Evolutionary conservation across 2,797 vertebrate species (phyloP).

Genomic region (Molossus alvarezi): DNA sequence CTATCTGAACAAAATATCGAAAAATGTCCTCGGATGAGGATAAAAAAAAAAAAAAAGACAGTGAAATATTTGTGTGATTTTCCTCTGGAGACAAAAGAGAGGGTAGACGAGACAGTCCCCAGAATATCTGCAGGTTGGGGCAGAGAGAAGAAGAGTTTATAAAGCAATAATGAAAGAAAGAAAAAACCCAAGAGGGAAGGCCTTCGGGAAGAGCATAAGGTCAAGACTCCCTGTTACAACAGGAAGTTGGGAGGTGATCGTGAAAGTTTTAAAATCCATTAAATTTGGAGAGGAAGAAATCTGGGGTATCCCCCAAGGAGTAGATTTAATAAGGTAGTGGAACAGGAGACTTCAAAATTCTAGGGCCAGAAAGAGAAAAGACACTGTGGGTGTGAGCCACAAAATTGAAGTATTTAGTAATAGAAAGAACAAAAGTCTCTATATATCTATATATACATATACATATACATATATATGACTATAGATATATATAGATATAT

Average conservation of each 20-base stretch:
- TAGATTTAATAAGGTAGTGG: slow-evolving; percentile 5
- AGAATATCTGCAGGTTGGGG: not conserved
- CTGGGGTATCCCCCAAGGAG: not conserved
- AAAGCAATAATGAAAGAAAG: slow-evolving; percentile 37
- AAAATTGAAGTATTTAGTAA: not conserved
- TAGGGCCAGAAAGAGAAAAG: slow-evolving; percentile 19
- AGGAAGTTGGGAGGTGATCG: not conserved
- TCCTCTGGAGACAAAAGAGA: slow-evolving; percentile 29
- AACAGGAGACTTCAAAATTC: slow-evolving; percentile 25
- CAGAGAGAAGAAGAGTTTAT: not conserved
- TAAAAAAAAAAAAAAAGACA: not conserved
- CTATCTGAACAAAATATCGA: no score
- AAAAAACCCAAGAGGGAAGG: not conserved
- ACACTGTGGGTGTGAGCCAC: not conserved
- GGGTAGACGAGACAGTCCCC: not conserved
- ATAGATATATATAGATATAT: no score
- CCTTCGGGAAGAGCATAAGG: not conserved
- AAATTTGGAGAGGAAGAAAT: slow-evolving; percentile 39
- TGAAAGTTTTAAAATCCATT: not conserved
- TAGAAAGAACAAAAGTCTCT: not conserved
- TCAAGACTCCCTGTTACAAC: slow-evolving; percentile 28
- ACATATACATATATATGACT: no score
- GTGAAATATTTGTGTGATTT: not conserved
- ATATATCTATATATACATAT: no score
- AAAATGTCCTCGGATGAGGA: no score